These are phyloP conservation scores for Rutpela maculata DNA, from an alignment of 2,888 invertebrate genomes.

Conservation along the genomic window DNA sequence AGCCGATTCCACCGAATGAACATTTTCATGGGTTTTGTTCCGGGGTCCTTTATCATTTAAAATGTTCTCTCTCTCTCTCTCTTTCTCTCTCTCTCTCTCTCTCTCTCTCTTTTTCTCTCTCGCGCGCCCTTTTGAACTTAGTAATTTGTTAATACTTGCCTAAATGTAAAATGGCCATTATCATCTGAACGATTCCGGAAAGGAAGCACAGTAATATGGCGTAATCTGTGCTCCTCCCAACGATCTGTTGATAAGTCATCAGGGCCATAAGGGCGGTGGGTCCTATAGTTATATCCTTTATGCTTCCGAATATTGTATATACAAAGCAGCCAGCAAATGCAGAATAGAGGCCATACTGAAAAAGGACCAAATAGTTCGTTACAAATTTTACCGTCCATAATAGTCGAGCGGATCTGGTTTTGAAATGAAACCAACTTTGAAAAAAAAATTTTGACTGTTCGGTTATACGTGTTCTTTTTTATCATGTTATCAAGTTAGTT, in stretches of 20 bases:
- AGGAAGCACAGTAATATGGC: conserved; percentile 90
- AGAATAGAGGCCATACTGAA: conserved; percentile 95
- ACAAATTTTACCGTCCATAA: background rate
- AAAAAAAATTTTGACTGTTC: no score
- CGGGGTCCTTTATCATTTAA: no score
- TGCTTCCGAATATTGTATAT: conserved; percentile 92
- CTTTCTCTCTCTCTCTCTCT: no score
- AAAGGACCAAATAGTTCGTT: conserved; percentile 48
- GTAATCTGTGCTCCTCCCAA: conserved; percentile 83
- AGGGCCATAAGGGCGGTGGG: conserved; percentile 96
- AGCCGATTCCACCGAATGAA: no score
- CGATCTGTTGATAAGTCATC: conserved; percentile 89
- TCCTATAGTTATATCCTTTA: conserved; percentile 90
- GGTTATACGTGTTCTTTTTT: no score
- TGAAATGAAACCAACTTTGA: no score
- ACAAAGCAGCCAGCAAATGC: conserved; percentile 96
- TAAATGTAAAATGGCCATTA: conserved; percentile 88
- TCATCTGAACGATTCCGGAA: conserved; percentile 86
- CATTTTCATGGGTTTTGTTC: no score
- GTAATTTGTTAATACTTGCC: conserved; percentile 76
- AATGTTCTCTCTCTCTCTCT: no score
- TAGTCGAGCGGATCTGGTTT: no score
- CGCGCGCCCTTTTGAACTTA: no score
- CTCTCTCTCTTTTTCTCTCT: conserved; percentile 80
- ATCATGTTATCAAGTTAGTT: no score